A percentile compares a stretch with the other conserved stretches of the same genome.
Evolutionary conservation across 2,113 vertebrate genomes (phyloP).

Genomic region (Amblyornis subalaris): DNA sequence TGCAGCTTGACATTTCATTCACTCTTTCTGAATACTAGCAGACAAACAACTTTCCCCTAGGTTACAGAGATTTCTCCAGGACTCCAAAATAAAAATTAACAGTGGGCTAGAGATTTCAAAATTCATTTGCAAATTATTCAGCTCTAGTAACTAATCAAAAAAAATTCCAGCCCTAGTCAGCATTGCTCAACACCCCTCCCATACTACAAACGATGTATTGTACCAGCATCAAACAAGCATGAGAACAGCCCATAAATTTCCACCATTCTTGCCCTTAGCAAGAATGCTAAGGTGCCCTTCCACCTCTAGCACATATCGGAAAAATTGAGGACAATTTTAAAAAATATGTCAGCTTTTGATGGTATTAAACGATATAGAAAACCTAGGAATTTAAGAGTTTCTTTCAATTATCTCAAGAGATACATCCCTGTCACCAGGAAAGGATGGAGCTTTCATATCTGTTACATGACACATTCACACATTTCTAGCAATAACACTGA

Average conservation of each 20-base stretch:
- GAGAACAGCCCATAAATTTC: not conserved
- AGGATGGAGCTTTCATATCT: not conserved
- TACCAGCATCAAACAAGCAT: not conserved
- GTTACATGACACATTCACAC: not conserved
- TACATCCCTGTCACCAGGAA: not conserved
- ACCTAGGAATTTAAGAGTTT: not conserved
- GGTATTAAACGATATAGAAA: not conserved
- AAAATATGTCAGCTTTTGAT: not conserved
- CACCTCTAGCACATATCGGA: not conserved
- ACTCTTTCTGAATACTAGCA: not conserved
- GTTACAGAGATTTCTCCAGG: not conserved
- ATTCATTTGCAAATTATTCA: not conserved
- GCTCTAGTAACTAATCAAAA: not conserved
- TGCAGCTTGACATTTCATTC: not conserved
- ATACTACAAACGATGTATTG: not conserved
- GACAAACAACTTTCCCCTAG: not conserved
- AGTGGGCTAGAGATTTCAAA: not conserved
- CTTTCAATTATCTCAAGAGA: not conserved
- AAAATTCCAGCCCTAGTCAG: not conserved
- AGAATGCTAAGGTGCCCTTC: too few relatives aligned
- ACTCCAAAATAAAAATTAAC: not conserved
- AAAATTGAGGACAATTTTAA: not conserved
- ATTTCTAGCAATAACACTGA: not conserved
- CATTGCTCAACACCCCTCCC: not conserved
- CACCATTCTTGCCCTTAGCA: not conserved